Base-by-base conservation (phyloP, 1,140 invertebrate species). In the Pseudachorutes palmiensis region DNA sequence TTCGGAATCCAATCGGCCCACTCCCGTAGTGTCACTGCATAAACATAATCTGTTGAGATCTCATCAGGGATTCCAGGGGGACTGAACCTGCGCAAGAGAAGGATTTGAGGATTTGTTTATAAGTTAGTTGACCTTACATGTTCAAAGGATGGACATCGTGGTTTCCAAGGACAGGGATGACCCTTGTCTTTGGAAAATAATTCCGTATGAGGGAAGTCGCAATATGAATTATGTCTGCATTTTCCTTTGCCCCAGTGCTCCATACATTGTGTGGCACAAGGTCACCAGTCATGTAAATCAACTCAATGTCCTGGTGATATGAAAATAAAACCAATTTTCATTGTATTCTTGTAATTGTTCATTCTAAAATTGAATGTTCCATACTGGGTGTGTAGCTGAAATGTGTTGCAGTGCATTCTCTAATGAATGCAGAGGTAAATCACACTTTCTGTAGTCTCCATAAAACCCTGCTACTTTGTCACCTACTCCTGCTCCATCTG, bases 271-370 rank as follows among this genome's bases (percentile, higher is more conserved):
- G 86, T 16, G 85, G 79, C 16, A 84, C 82, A 32, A 86, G 75
- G 75, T 87, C 86, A 16, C 86, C 86, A 2, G 86, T 87, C 81
- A 84, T 85, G 51, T 84, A 78, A 55, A 87, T 81, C 74, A 83
- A 83, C 75, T 85, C 77, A 28, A 82, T 78, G 74, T 83, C 81
- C 81, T 61, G 59, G 59, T 61, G 19, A 32, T 16, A 28, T 61
- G 59, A 61, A 22, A 14, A 32, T 28, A 61, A 16, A 28, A 1
- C 0, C 41, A 24, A 31, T 48, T n/a, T n/a, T n/a, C n/a, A n/a
- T n/a, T n/a, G n/a, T n/a, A n/a, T n/a, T n/a, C n/a, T n/a, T n/a
- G n/a, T n/a, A n/a, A n/a, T n/a, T n/a, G n/a, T n/a, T n/a, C n/a
- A n/a, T n/a, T n/a, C n/a, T n/a, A n/a, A n/a, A n/a, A n/a, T n/a